These are phyloP conservation scores for Fabriciana adippe DNA, from an alignment of 2,888 invertebrate genomes.

Conservation along the genomic window DNA sequence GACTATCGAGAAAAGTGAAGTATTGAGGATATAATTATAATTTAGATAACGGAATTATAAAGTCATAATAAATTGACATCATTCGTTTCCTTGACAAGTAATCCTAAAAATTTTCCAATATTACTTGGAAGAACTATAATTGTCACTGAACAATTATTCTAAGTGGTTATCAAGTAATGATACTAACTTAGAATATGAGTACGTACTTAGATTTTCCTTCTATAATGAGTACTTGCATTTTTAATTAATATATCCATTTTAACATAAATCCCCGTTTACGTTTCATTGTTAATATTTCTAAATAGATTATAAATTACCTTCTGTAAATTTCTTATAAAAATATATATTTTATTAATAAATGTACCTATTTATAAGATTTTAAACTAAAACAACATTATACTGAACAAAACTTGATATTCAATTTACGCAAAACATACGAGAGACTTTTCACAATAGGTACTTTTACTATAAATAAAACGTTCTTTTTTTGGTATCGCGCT, in stretches of 20 bases:
- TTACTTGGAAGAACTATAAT: constrained; percentile 3
- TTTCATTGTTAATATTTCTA: no score
- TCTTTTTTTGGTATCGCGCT: constrained; percentile 1
- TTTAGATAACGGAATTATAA: constrained; percentile 24
- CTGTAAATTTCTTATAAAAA: neutral
- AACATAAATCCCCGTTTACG: no score
- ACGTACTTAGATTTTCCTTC: neutral
- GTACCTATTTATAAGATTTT: no score
- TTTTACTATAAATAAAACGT: constrained; percentile 14
- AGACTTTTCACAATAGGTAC: constrained; percentile 3
- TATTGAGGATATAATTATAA: constrained; percentile 18
- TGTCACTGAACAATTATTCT: neutral
- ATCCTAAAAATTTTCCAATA: constrained; percentile 23
- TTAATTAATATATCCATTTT: no score
- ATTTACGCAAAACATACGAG: constrained; percentile 5
- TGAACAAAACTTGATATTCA: neutral
- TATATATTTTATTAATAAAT: no score
- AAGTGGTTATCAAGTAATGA: constrained; percentile 10
- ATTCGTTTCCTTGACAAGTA: constrained; percentile 11
- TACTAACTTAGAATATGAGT: neutral
- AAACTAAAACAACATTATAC: no score
- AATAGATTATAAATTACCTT: neutral
- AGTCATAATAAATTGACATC: constrained; percentile 11
- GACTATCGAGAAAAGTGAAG: constrained; percentile 3
- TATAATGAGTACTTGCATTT: neutral